Evolutionary conservation across 2,797 vertebrate species (phyloP).

Genomic region (Lepilemur ruficaudatus): DNA sequence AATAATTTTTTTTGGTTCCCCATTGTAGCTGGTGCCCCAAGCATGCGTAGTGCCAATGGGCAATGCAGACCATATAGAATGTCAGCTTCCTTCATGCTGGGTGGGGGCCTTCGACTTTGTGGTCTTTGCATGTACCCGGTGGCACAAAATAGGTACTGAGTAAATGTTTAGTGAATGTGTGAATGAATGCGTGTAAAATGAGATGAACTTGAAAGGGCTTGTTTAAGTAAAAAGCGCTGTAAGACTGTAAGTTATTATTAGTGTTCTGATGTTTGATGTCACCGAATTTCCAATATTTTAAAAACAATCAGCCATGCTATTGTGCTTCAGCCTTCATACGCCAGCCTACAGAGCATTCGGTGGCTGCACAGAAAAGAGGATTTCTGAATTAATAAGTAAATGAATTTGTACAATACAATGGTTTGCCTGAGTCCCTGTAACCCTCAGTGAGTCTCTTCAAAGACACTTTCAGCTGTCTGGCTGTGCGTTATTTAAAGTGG

Average conservation of each 20-base stretch:
- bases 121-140: neutral
- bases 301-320: neutral
- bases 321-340: neutral
- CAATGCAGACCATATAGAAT: neutral
- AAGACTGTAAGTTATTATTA: neutral
- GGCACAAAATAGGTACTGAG: neutral
- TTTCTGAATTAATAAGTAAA: slow-evolving; percentile 33
- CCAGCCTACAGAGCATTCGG: neutral
- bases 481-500: neutral
- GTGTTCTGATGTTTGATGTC: neutral
- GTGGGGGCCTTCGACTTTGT: neutral
- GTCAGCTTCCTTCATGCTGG: neutral
- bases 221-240: neutral
- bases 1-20: neutral
- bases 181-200: neutral
- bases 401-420: neutral
- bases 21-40: accelerated
- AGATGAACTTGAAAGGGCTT: neutral
- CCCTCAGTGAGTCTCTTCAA: neutral
- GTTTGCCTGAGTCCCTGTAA: neutral
- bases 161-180: neutral
- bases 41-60: neutral
- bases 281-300: neutral
- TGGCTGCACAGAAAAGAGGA: neutral
- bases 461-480: neutral